Evolutionary conservation across 2,797 vertebrate species (phyloP), one percentile per base, ranked within the genome.

Genomic region (Lagocephalus sceleratus): DNA sequence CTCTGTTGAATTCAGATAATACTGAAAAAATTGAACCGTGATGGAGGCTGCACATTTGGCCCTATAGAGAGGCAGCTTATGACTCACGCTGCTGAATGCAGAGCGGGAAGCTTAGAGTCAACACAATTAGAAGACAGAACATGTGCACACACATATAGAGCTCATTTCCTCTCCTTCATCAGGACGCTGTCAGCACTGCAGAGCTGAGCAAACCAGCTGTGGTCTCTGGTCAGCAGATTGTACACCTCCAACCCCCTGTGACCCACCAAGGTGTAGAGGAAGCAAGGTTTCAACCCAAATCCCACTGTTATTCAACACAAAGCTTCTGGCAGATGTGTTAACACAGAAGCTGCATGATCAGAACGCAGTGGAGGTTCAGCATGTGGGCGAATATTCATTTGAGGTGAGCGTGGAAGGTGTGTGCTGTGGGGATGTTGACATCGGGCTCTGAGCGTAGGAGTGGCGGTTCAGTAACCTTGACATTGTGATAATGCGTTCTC

Each of bases 31-130:
- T 35, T 35, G 32, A 35, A 14, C 32, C 68, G 61, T 74, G 74
- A 70, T 72, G 72, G 63, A 75, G 74, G 66, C 75, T 70, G 51
- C 67, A 74, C 74, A 78, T 74, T 68, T 72, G 71, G 79, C 67
- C 70, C 71, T 75, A 73, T 73, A 71, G 71, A 68, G 64, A 66
- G 63, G 74, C 59, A 3, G 54, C 6, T 20, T 58, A 72, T 79
- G 80, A 86, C 61, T 73, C 82, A 81, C 41, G 29, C 52, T 16
- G 38, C 59, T 74, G 66, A 77, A 76, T 64, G 68, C 79, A 76
- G 72, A 57, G 64, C 48, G 52, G 64, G 75, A 71, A 57, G 55
- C 15, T 2, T 15, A 6, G 42, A 5, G 49, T 51, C 8, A 67
- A 72, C 45, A 65, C 70, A 75, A 78, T 83, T 77, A 83, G 71